phyloP scores from a whole-genome alignment of 2,888 invertebrate species.

The Agapostemon virescens region DNA sequence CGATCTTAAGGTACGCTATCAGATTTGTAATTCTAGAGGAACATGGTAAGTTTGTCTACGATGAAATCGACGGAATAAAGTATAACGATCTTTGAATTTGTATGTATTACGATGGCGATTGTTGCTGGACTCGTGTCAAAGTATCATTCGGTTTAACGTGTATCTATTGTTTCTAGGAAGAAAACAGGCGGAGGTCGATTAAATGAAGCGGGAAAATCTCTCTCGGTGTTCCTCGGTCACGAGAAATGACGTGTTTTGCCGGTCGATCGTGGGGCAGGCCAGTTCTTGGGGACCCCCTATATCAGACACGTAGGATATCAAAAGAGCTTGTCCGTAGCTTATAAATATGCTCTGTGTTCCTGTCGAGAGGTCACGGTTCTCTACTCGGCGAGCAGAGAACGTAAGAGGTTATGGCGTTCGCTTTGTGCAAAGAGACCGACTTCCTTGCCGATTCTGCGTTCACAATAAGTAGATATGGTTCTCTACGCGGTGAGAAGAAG shows the following conservation, averaged over 20 bases:
- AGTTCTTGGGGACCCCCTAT: conserved; percentile 78
- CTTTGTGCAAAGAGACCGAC: conserved; percentile 21
- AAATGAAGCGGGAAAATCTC: conserved; percentile 18
- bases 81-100: neutral
- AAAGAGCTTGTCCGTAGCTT: conserved; percentile 30
- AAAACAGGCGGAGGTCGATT: neutral
- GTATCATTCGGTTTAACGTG: neutral
- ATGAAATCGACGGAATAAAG: neutral
- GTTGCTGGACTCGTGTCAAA: neutral
- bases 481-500: neutral
- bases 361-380: conserved; percentile 12
- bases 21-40: neutral
- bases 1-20: neutral
- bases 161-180: conserved; percentile 15
- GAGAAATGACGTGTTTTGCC: conserved; percentile 57
- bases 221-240: conserved; percentile 22
- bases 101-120: neutral
- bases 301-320: conserved; percentile 64
- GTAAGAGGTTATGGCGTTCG: neutral
- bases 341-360: conserved; percentile 4
- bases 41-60: neutral
- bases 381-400: neutral
- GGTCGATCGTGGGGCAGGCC: conserved; percentile 78
- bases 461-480: neutral
- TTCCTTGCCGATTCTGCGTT: conserved; percentile 54